Conservation (phyloP, 2,888 invertebrate species). For the Aporophyla nigra region DNA sequence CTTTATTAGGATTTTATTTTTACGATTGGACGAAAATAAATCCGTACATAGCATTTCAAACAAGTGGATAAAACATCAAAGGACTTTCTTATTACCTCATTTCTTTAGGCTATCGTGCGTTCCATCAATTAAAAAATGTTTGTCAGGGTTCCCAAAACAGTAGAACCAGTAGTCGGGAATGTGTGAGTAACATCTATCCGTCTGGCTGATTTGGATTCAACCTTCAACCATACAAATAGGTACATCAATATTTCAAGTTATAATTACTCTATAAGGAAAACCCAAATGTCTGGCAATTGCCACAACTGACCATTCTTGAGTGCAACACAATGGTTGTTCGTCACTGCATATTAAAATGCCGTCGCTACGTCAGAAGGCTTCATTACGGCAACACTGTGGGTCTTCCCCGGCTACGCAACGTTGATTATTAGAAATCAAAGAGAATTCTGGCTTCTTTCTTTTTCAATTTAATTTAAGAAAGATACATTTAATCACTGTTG, state of each 20-base stretch:
- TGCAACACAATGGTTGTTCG: conserved; percentile 29
- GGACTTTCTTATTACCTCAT: not conserved
- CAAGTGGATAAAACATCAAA: not conserved
- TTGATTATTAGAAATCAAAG: conserved; percentile 36
- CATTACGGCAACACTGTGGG: conserved; percentile 39
- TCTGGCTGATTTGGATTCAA: not conserved
- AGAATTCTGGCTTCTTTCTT: not conserved
- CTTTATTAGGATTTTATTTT: not conserved
- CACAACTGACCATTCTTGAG: not conserved
- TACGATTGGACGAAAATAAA: conserved; percentile 10
- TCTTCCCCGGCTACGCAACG: conserved; percentile 49
- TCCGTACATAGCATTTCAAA: not conserved
- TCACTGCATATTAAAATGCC: conserved; percentile 29
- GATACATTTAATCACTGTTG: not conserved
- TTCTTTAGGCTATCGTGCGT: not conserved
- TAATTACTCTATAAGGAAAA: conserved; percentile 29
- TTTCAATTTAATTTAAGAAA: not conserved
- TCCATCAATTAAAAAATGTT: not conserved
- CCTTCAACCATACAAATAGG: not conserved
- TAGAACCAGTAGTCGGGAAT: not conserved
- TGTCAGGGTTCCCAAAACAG: not conserved
- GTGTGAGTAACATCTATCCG: not conserved
- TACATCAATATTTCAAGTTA: conserved; percentile 18
- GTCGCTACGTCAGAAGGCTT: conserved; percentile 24
- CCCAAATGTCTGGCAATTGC: not conserved